These are phyloP conservation scores for Scaptomyza montana DNA, from an alignment of 1,140 invertebrate species.

Conservation along the genomic window DNA sequence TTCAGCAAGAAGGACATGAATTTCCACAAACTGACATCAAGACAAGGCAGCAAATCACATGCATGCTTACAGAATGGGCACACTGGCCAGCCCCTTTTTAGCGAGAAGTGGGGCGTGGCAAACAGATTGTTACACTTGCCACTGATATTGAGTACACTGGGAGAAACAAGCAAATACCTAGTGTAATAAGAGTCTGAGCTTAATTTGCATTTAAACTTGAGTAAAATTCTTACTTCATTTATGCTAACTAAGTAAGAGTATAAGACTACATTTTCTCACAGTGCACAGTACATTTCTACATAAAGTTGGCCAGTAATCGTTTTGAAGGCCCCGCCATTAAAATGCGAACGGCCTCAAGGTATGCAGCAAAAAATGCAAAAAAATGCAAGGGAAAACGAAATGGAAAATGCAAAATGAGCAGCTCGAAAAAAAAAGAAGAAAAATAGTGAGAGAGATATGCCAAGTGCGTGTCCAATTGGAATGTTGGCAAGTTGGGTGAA, in stretches of 20 bases:
- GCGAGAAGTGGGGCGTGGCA: not conserved
- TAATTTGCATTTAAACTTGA: no score
- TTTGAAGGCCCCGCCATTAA: slow-evolving; percentile 40
- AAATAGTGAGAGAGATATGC: slow-evolving; percentile 14
- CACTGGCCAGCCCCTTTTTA: not conserved
- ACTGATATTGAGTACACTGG: not conserved
- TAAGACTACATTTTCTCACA: not conserved
- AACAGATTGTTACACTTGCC: not conserved
- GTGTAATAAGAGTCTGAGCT: no score
- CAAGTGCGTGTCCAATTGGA: slow-evolving; percentile 58
- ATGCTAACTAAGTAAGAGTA: no score
- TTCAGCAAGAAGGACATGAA: slow-evolving; percentile 8
- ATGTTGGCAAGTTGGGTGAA: slow-evolving; percentile 21
- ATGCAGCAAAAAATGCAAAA: slow-evolving; percentile 17
- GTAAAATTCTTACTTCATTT: no score
- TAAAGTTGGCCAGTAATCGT: not conserved
- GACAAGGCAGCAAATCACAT: slow-evolving; percentile 23
- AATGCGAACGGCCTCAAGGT: slow-evolving; percentile 41
- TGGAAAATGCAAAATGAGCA: slow-evolving; percentile 26
- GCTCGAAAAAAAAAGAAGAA: not conserved
- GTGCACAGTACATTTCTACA: not conserved
- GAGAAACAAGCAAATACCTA: not conserved
- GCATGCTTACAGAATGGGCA: slow-evolving; percentile 3
- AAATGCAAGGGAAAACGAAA: not conserved
- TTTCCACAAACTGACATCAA: slow-evolving; percentile 39